Conservation (phyloP, 2,797 vertebrate genomes). For the Sitta carolinensis region DNA sequence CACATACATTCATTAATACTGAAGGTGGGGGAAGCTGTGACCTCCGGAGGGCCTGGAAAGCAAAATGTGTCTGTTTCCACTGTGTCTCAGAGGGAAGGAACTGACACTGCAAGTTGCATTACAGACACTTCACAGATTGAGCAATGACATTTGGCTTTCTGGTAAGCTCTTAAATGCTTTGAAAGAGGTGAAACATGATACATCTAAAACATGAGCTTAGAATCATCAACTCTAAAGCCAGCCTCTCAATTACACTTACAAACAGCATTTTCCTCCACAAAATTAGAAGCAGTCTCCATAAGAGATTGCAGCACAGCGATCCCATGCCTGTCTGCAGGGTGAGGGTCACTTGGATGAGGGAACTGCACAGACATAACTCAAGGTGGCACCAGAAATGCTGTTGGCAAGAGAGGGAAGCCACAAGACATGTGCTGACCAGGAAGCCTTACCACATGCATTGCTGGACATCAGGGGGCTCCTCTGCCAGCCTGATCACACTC, state of each 20-base stretch:
- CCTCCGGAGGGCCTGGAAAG: not conserved
- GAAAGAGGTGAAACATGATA: conserved; percentile 52
- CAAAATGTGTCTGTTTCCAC: not conserved
- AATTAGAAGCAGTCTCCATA: not conserved
- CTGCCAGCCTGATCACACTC: not conserved
- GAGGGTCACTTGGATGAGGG: accelerated
- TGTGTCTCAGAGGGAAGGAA: conserved; percentile 25
- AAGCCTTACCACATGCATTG: not conserved
- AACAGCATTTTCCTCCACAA: conserved; percentile 9
- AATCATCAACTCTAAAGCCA: not conserved
- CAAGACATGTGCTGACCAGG: accelerated
- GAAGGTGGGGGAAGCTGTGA: not conserved
- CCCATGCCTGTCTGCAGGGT: no score
- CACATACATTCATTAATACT: not conserved
- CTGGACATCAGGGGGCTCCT: not conserved
- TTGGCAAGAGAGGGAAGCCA: not conserved
- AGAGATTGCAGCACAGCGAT: not conserved
- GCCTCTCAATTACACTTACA: conserved; percentile 18
- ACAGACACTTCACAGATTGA: conserved; percentile 40
- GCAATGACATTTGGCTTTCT: conserved; percentile 52
- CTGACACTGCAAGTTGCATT: conserved; percentile 10
- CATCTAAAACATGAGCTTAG: conserved; percentile 6
- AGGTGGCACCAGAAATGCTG: not conserved
- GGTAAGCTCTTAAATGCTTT: conserved; percentile 50
- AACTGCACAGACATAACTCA: accelerated